These are phyloP conservation scores for Panagrolaimus sp. DNA, from an alignment of 1,140 invertebrate genomes.

Conservation along the genomic window DNA sequence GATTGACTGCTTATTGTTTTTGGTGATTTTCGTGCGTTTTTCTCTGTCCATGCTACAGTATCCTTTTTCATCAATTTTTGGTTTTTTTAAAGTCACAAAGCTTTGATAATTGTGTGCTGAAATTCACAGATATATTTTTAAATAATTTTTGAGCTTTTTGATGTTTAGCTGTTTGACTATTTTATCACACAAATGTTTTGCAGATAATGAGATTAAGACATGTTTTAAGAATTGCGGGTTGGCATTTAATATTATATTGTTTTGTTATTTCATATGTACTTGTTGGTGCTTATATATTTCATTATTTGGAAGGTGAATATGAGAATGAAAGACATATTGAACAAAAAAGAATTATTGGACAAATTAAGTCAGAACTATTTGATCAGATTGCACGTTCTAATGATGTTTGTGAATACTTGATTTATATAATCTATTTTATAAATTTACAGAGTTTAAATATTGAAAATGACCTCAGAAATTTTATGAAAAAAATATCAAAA, in stretches of 20 bases:
- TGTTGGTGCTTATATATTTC: slow-evolving; percentile 45
- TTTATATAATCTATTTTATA: slow-evolving; percentile 18
- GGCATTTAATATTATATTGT: slow-evolving; percentile 47
- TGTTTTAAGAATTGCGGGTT: slow-evolving; percentile 28
- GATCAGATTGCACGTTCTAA: background rate
- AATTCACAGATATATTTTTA: no score
- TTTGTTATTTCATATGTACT: slow-evolving; percentile 51
- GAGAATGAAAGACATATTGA: slow-evolving; percentile 37
- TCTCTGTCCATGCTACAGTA: no score
- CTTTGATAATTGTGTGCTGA: no score
- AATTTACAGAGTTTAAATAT: slow-evolving; percentile 40
- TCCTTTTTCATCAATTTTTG: no score
- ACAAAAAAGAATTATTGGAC: slow-evolving; percentile 26
- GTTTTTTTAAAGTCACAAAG: no score
- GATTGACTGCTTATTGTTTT: no score
- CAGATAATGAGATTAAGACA: no score
- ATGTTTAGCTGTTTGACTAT: no score
- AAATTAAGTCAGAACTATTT: slow-evolving; percentile 19
- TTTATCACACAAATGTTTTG: no score
- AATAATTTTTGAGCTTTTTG: no score
- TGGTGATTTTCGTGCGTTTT: no score
- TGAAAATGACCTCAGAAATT: slow-evolving; percentile 33
- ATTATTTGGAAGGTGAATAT: slow-evolving; percentile 47
- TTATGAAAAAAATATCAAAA: slow-evolving; percentile 43
- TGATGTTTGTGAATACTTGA: background rate